A percentile compares a stretch with the other conserved stretches of the same genome.
These are phyloP conservation scores for Bryconaethiops microstoma DNA, from an alignment of 2,797 vertebrate species.

Conservation along the genomic window DNA sequence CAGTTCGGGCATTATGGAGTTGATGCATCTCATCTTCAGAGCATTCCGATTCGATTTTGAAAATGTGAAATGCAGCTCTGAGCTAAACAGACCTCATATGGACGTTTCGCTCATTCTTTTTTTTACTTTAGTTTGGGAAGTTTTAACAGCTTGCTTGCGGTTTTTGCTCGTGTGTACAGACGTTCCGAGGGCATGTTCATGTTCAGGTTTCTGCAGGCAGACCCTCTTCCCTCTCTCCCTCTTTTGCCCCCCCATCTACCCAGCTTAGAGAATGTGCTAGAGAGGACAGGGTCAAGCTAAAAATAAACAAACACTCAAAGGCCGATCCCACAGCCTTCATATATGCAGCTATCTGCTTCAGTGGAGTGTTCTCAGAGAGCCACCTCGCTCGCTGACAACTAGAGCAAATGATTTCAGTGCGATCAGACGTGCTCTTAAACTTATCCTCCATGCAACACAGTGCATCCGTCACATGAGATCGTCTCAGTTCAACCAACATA, in stretches of 20 bases:
- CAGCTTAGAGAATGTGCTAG: constrained; percentile 51
- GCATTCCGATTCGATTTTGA: not conserved
- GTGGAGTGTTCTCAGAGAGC: constrained; percentile 41
- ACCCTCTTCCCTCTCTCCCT: constrained; percentile 14
- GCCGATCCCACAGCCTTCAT: constrained; percentile 55
- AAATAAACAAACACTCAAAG: constrained; percentile 57
- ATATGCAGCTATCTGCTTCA: constrained; percentile 51
- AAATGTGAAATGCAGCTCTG: not conserved
- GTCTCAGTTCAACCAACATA: not conserved
- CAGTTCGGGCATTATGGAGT: not conserved
- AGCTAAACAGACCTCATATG: not conserved
- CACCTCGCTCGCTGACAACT: constrained; percentile 34
- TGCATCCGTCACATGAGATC: constrained; percentile 41
- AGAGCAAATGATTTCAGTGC: constrained; percentile 30
- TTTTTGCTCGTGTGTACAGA: not conserved
- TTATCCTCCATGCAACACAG: constrained; percentile 10
- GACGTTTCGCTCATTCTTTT: not conserved
- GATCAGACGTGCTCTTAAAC: constrained; percentile 42
- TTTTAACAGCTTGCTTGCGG: not conserved
- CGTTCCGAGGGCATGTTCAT: not conserved
- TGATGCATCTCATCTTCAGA: not conserved
- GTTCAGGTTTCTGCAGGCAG: constrained; percentile 4
- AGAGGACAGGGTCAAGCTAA: constrained; percentile 50
- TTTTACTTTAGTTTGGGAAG: not conserved
- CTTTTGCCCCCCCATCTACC: constrained; percentile 23